Percentiles rank a stretch among this genome's conserved stretches.
phyloP scores from a whole-genome alignment of 2,888 invertebrate genomes.

The Leptopilina myrica region DNA sequence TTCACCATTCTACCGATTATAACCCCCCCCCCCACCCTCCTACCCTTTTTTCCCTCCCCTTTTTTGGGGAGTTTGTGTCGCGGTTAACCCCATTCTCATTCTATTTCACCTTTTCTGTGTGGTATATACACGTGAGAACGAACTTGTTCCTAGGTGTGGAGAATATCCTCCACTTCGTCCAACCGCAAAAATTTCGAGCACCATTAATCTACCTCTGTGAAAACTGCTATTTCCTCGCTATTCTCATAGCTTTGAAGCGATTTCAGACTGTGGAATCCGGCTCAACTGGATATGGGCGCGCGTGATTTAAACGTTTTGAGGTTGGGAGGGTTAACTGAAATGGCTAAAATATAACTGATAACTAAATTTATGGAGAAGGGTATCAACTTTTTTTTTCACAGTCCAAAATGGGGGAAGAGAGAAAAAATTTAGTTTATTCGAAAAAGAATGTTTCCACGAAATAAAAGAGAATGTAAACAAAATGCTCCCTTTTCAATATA shows the following conservation, averaged over 20 bases:
- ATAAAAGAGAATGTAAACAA: no score
- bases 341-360: slow-evolving; percentile 13
- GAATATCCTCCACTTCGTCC: background rate
- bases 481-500: no score
- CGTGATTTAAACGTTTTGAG: slow-evolving; percentile 33
- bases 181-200: slow-evolving; percentile 29
- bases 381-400: background rate
- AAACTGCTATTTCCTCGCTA: slow-evolving; percentile 20
- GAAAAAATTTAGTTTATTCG: no score
- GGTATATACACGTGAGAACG: slow-evolving; percentile 11
- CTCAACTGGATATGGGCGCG: background rate
- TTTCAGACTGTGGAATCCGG: slow-evolving; percentile 18
- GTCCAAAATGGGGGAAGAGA: no score
- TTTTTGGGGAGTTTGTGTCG: slow-evolving; percentile 5
- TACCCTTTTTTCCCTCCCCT: no score
- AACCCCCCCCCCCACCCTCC: background rate
- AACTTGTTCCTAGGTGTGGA: background rate
- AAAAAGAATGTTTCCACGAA: no score
- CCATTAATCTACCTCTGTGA: slow-evolving; percentile 32
- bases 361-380: slow-evolving; percentile 12
- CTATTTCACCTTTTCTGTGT: slow-evolving; percentile 2
- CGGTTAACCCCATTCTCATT: slow-evolving; percentile 20
- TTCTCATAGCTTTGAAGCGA: slow-evolving; percentile 3
- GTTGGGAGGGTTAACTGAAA: background rate
- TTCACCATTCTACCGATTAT: slow-evolving; percentile 47